Evolutionary conservation across 2,797 vertebrate species (phyloP).

Genomic region (Presbytis comata): DNA sequence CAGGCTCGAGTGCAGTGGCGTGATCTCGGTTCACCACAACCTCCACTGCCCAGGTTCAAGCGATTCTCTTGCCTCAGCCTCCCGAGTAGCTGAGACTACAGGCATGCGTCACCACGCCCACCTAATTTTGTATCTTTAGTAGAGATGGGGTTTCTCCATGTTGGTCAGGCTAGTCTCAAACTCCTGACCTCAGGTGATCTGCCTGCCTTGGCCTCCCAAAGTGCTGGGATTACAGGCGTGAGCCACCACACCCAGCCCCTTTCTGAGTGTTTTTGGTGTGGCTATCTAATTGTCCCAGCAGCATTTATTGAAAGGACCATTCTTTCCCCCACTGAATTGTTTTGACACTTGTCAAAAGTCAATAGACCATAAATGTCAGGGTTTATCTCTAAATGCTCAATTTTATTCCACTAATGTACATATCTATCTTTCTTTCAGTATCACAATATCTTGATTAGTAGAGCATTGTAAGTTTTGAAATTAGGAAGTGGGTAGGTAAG

Average conservation of each 20-base stretch:
- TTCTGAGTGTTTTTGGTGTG: not conserved
- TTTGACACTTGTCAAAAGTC: slow-evolving; percentile 16
- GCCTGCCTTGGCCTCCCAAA: not conserved
- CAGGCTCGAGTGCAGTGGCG: not conserved
- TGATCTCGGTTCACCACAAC: not conserved
- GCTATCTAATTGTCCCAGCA: not conserved
- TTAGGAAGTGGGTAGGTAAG: not conserved
- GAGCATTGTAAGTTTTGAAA: not conserved
- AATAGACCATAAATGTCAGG: not conserved
- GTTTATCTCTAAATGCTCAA: not conserved
- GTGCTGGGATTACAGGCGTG: not conserved
- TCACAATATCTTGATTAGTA: not conserved
- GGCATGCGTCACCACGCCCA: not conserved
- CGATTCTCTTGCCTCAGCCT: not conserved
- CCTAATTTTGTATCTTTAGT: not conserved
- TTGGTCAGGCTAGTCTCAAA: not conserved
- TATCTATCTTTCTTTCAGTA: not conserved
- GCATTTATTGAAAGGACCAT: not conserved
- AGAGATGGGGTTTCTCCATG: not conserved
- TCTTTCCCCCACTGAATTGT: not conserved
- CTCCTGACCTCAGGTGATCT: not conserved
- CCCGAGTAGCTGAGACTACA: not conserved
- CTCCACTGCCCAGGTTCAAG: not conserved
- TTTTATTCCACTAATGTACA: not conserved
- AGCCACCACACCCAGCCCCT: too few species aligned